Percentiles rank a stretch among this genome's conserved stretches.
phyloP scores from a whole-genome alignment of 2,113 vertebrate genomes.

The Amazona guildingii region DNA sequence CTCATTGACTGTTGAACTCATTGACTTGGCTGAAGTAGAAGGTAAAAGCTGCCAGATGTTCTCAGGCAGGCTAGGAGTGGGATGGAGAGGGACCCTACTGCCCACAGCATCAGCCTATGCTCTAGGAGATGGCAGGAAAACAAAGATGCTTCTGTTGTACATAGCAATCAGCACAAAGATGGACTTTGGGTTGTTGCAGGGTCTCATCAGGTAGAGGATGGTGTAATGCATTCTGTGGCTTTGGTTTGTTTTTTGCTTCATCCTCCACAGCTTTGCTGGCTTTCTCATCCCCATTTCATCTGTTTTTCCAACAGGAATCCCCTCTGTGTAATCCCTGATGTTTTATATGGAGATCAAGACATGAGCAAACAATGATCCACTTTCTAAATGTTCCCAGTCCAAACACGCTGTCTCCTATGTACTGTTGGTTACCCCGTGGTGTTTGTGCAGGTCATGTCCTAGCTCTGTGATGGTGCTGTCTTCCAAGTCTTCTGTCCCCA shows the following conservation, averaged over 20 bases:
- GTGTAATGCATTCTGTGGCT: not conserved
- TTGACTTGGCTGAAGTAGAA: not conserved
- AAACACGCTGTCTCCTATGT: fast-evolving
- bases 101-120: not conserved
- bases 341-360: not conserved
- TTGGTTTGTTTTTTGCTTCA: not conserved
- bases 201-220: not conserved
- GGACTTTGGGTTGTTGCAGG: not conserved
- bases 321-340: not conserved
- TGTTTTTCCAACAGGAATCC: not conserved
- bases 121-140: not conserved
- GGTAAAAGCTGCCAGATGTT: not conserved
- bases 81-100: not conserved
- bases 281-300: not conserved
- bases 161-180: not conserved
- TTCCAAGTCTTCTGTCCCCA: not conserved
- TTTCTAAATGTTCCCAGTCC: not conserved
- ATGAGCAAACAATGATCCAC: not conserved
- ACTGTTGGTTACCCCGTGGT: not conserved
- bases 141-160: not conserved
- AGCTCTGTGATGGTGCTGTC: not conserved
- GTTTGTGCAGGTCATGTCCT: not conserved
- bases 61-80: not conserved
- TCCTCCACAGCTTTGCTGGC: not conserved
- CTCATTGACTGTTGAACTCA: not conserved